phyloP scores from a whole-genome alignment of 2,888 invertebrate species.

The Macrosoma leucophasiata region DNA sequence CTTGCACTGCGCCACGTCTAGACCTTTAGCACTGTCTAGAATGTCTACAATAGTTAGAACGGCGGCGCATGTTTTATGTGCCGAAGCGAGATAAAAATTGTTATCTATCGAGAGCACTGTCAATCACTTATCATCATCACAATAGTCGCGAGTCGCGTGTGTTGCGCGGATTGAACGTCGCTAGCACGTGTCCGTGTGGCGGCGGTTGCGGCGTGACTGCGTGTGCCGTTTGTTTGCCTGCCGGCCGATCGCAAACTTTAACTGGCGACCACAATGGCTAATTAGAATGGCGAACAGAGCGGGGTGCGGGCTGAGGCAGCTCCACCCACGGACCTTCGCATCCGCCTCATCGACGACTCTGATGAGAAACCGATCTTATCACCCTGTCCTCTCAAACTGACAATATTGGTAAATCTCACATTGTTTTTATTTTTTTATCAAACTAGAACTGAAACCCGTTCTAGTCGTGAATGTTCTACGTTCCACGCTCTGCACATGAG shows the following conservation, averaged over 20 bases:
- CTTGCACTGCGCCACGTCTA: slow-evolving; percentile 56
- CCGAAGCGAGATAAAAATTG: slow-evolving; percentile 38
- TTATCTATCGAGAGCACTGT: slow-evolving; percentile 56
- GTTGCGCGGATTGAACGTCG: slow-evolving; percentile 14
- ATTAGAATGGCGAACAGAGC: slow-evolving; percentile 69
- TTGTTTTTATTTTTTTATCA: too few relatives aligned
- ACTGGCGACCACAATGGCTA: slow-evolving; percentile 70
- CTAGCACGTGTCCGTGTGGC: slow-evolving; percentile 46
- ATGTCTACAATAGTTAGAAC: slow-evolving; percentile 35
- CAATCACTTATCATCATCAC: slow-evolving; percentile 66
- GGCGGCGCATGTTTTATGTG: slow-evolving; percentile 48
- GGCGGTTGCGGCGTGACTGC: slow-evolving; percentile 54
- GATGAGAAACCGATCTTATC: slow-evolving; percentile 53
- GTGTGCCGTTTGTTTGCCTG: slow-evolving; percentile 40
- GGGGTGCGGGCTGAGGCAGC: slow-evolving; percentile 50
- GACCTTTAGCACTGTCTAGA: slow-evolving; percentile 41
- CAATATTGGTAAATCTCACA: slow-evolving; percentile 25
- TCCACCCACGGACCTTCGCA: slow-evolving; percentile 70
- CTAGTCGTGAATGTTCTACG: too few relatives aligned
- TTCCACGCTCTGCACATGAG: too few relatives aligned
- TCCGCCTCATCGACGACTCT: slow-evolving; percentile 62
- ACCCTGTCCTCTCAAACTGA: slow-evolving; percentile 31
- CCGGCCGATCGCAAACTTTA: slow-evolving; percentile 62
- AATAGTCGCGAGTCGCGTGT: slow-evolving; percentile 41
- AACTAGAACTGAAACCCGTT: too few relatives aligned